A percentile compares a stretch with the other conserved stretches of the same genome.
Conservation (phyloP, 2,113 vertebrate species). For the Rhegmatorhina hoffmannsi region DNA sequence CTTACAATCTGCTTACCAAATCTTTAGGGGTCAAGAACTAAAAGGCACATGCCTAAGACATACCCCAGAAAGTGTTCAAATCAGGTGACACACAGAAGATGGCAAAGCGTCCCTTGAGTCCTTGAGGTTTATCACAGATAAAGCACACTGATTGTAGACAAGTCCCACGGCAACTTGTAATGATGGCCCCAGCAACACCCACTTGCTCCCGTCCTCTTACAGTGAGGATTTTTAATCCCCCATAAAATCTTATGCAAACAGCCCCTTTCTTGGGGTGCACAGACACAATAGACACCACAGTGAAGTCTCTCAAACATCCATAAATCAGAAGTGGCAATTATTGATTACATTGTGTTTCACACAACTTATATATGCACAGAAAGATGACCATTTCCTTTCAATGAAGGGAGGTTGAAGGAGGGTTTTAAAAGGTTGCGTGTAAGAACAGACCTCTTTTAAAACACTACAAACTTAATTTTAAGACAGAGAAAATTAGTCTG, state of each 20-base stretch:
- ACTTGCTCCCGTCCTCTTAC: not conserved
- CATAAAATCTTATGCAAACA: not conserved
- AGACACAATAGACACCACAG: fast-evolving
- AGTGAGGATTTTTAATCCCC: not conserved
- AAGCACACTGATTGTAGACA: not conserved
- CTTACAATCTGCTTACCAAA: not conserved
- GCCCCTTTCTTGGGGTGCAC: not conserved
- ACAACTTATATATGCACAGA: not conserved
- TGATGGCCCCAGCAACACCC: not conserved
- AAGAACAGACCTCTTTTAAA: not conserved
- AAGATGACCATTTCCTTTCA: not conserved
- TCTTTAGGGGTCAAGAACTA: not conserved
- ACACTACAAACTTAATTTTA: not conserved
- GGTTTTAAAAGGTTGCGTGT: not conserved
- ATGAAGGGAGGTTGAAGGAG: not conserved
- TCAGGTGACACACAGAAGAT: not conserved
- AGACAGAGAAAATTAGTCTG: not conserved
- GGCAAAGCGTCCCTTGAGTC: not conserved
- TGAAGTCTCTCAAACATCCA: not conserved
- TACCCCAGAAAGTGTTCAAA: not conserved
- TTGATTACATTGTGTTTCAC: not conserved
- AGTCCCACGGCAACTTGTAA: not conserved
- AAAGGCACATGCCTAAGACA: not conserved
- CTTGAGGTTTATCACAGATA: too few relatives aligned
- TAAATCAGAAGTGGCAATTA: not conserved